Evolutionary conservation across 2,113 vertebrate species (phyloP).

Genomic region (Tringa solitaria): DNA sequence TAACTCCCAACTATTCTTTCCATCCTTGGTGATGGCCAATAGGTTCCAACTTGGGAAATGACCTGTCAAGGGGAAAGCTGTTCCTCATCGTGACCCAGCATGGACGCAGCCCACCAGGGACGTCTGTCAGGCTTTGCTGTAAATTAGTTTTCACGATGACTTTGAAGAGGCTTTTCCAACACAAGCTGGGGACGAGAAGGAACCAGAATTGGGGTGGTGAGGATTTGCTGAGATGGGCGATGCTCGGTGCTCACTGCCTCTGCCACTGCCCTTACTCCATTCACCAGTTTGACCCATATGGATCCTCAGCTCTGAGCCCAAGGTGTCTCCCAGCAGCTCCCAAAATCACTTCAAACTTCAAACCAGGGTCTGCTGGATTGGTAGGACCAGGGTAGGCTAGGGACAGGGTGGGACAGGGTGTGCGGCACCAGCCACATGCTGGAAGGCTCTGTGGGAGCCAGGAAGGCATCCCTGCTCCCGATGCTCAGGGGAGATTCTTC

Average conservation of each 20-base stretch:
- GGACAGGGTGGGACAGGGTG: background rate
- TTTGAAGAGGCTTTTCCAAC: background rate
- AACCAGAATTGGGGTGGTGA: background rate
- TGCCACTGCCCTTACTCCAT: background rate
- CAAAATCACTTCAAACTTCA: background rate
- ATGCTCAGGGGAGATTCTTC: background rate
- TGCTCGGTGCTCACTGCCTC: background rate
- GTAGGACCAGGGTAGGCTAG: background rate
- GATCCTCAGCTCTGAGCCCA: background rate
- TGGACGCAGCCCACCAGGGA: background rate
- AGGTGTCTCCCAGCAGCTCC: background rate
- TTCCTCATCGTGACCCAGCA: fast-evolving
- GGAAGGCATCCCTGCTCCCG: background rate
- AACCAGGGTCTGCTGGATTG: fast-evolving
- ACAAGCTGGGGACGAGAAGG: background rate
- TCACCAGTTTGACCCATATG: background rate
- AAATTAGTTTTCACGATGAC: background rate
- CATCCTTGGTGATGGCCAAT: fast-evolving
- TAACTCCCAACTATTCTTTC: fast-evolving
- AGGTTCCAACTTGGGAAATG: background rate
- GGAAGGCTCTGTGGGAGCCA: background rate
- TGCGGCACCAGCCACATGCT: background rate
- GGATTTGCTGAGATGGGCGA: background rate
- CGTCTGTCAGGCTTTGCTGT: background rate
- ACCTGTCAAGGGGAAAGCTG: background rate